Base-by-base conservation (phyloP, 1,140 invertebrate species). In the Ruditapes philippinarum region DNA sequence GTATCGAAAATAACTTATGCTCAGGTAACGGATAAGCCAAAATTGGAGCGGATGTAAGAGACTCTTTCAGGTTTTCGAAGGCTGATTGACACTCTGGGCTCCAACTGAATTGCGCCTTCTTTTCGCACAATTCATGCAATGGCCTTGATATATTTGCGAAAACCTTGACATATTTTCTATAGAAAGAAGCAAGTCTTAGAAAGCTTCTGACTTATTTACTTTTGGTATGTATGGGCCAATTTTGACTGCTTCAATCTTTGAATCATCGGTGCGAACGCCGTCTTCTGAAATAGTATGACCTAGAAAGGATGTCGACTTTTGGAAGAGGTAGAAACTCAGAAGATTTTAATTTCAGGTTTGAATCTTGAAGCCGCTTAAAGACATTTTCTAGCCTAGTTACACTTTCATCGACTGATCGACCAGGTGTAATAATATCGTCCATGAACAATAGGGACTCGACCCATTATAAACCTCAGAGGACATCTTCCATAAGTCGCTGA, bases 1-100 rank as follows among this genome's bases (percentile, higher is more conserved):
- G 88, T 91, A 14, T 92, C 88, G 17, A 94, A 7, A 38, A 92
- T 83, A 76, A 94, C 17, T 60, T 19, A 57, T 19, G n/a, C 11
- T 54, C 51, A 4, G 22, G 5, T 14, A n/a, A 11, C 31, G 80
- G 76, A 22, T 87, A 88, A 68, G 42, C 40, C 17, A 90, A 38
- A n/a, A 93, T 51, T 74, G 90, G 91, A 40, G 88, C 49, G 9
- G 57, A 62, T 0, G 45, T 89, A 19, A 54, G 22, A 92, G 68
- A 11, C 9, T 28, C 22, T 31, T 78, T 78, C 19, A 78, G 74
- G 5, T 12, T 17, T 14, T 78, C 42, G 17, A 78, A 78, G 25
- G 40, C 45, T 51, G 12, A 25, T 40, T 78, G 42, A 40, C 74
- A 78, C 17, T 45, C 74, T 22, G n/a, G 9, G n/a, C 22, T 28